Percentiles rank a stretch among this genome's conserved stretches.
phyloP scores from a whole-genome alignment of 2,113 vertebrate genomes.

The Columbina picui region DNA sequence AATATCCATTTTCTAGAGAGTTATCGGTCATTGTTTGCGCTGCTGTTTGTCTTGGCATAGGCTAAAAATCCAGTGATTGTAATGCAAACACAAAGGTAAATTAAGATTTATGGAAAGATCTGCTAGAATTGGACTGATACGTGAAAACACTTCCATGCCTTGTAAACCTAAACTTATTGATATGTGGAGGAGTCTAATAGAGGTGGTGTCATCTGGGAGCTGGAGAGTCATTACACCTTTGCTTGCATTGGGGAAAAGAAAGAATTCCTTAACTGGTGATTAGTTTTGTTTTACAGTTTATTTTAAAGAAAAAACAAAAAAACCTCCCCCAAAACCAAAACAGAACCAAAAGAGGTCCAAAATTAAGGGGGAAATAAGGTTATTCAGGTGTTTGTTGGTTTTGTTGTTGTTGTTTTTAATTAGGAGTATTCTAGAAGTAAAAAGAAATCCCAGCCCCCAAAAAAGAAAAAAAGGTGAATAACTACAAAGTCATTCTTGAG shows the following conservation, averaged over 20 bases:
- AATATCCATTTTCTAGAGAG: background rate
- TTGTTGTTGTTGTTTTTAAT: background rate
- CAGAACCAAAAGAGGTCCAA: background rate
- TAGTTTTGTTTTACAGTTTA: background rate
- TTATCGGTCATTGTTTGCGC: background rate
- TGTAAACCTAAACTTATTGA: background rate
- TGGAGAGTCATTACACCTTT: background rate
- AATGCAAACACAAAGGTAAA: background rate
- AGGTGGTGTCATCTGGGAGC: background rate
- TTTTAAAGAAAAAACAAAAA: background rate
- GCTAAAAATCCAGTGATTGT: background rate
- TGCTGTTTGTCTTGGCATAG: background rate
- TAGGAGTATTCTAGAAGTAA: background rate
- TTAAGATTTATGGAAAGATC: background rate
- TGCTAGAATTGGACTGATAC: background rate
- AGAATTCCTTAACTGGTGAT: background rate
- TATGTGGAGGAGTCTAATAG: background rate
- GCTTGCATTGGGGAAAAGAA: background rate
- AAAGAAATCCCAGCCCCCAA: background rate
- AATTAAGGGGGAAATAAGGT: background rate
- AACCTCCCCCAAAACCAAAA: no score
- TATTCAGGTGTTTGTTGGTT: background rate
- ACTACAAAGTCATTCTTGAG: background rate
- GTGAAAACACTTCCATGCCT: background rate
- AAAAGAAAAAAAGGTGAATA: background rate